Base-by-base conservation (phyloP, 2,113 vertebrate species). In the Oceanites oceanicus region DNA sequence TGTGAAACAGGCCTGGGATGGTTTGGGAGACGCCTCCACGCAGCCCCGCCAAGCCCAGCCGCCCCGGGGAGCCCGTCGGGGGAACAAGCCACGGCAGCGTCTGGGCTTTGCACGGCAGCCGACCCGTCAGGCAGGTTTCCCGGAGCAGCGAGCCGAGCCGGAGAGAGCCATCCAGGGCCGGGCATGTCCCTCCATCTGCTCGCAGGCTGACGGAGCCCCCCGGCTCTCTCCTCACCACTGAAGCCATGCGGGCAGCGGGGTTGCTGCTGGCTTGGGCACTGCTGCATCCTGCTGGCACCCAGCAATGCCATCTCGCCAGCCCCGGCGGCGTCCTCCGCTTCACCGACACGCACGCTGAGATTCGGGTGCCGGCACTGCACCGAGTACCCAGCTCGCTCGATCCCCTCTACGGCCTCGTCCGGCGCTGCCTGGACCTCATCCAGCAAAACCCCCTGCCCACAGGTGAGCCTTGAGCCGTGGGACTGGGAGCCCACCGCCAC, bases 401-500 rank as follows among this genome's bases (percentile, higher is more conserved):
- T 53, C 96, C 97, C 4, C 97, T 98, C 55, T 98, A 98, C 1
- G 16, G 95, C 21, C 92, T 98, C 7, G 98, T 98, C 61, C 97
- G 88, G 11, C 50, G 68, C 68, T 98, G 97, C 94, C 97, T 98
- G 56, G 97, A 98, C 3, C 81, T 96, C 30, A 97, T 98, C 63
- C 98, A 98, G 94, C 98, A 96, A 32, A 98, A 98, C 68, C 94
- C 97, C 16, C 97, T 98, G 70, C 98, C 98, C 36, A 86, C 97
- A 53, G 98, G 98, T 98, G 92, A 98, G 97, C 58, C 42, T 47
- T 3, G 40, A 45, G 34, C 6, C 1, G 3, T 40, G 59, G 22
- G 14, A 17, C 65, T 0, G 2, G 12, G 20, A 15, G 4, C 55
- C 29, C 29, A 3, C 36, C 0, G 4, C 26, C 18, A 16, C 0